Conservation (phyloP, 2,888 invertebrate species). For the Drosophila koepferae region DNA sequence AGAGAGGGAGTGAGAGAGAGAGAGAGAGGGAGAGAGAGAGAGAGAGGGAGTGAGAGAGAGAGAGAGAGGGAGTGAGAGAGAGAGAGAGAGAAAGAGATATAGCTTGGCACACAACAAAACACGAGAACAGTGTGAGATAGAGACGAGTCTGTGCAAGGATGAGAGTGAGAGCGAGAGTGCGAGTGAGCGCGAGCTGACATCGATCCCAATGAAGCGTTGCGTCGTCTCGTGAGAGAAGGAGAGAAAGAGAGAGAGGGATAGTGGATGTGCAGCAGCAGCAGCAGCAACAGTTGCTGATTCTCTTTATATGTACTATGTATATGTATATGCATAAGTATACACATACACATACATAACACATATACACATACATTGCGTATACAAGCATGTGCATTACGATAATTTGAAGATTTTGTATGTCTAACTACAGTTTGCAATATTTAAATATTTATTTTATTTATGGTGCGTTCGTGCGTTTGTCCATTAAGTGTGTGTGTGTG, state of each 20-base stretch:
- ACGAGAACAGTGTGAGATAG: conserved; percentile 7
- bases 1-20: no score
- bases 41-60: background rate
- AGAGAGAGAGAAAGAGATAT: background rate
- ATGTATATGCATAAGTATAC: background rate
- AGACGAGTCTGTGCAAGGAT: background rate
- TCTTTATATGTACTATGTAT: background rate
- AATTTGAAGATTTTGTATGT: conserved; percentile 12
- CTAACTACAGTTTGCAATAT: conserved; percentile 13
- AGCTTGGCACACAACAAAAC: conserved; percentile 1
- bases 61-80: no score
- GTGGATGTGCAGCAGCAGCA: background rate
- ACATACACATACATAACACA: background rate
- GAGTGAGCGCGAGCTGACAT: background rate
- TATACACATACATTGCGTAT: background rate
- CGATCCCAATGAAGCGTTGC: background rate
- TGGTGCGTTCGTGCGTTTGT: conserved; percentile 5
- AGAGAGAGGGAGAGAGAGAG: background rate
- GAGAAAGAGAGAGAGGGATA: background rate
- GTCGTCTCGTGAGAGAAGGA: background rate
- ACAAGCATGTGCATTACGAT: conserved; percentile 5
- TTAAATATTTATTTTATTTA: background rate
- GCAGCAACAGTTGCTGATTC: conserved; percentile 1
- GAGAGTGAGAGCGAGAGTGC: conserved; percentile 3
- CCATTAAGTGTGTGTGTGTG: conserved; percentile 3